Evolutionary conservation across 2,113 vertebrate genomes (phyloP).

Genomic region (chimpanzee (Pan troglodytes)): NHGRI_mPanTro3-v2.1_pri NC_072418.2:3391001-3391500

Average conservation of each 20-base stretch:
- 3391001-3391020: background rate
- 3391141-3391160: background rate
- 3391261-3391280: background rate
- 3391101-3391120: background rate
- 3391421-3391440: background rate
- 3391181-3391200: too few species aligned
- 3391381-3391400: background rate
- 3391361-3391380: fast-evolving
- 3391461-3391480: background rate
- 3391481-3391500: too few species aligned
- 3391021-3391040: fast-evolving
- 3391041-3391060: too few species aligned
- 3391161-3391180: background rate
- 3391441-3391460: background rate
- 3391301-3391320: background rate
- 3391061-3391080: background rate
- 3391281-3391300: too few species aligned
- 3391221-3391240: background rate
- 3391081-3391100: background rate
- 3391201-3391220: background rate
- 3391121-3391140: background rate
- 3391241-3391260: background rate
- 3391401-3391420: background rate
- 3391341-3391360: fast-evolving
- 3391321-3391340: background rate